Evolutionary conservation across 2,888 invertebrate genomes (phyloP).

Genomic region (Mamestra brassicae): DNA sequence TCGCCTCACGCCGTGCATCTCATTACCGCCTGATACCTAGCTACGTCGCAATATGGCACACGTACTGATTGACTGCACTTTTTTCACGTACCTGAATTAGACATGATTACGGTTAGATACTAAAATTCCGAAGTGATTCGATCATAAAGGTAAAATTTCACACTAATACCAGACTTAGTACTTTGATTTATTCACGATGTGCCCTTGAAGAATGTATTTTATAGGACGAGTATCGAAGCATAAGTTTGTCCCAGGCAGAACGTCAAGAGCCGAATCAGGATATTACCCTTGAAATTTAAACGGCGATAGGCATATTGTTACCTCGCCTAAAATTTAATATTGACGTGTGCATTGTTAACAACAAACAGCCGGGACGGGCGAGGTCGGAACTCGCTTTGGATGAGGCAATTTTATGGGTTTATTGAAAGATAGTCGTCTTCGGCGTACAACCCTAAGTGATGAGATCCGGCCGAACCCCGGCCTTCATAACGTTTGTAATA

Average conservation of each 20-base stretch:
- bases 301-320: constrained; percentile 81
- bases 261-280: constrained; percentile 76
- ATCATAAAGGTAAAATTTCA: neutral
- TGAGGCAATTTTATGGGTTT: constrained; percentile 85
- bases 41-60: constrained; percentile 48
- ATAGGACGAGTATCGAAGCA: constrained; percentile 76
- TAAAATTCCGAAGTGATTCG: constrained; percentile 1
- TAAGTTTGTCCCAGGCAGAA: constrained; percentile 82
- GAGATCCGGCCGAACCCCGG: constrained; percentile 87
- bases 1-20: constrained; percentile 73
- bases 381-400: constrained; percentile 75
- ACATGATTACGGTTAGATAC: neutral
- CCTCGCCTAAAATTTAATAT: constrained; percentile 84
- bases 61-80: constrained; percentile 27
- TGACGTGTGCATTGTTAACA: constrained; percentile 82
- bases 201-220: constrained; percentile 79
- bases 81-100: neutral
- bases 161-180: neutral
- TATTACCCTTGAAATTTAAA: constrained; percentile 83
- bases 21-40: constrained; percentile 68
- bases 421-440: constrained; percentile 85
- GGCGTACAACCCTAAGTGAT: constrained; percentile 86
- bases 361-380: constrained; percentile 72
- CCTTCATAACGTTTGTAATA: constrained; percentile 89
- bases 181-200: constrained; percentile 60